Conservation (phyloP, 2,113 vertebrate species). For the Poecile atricapillus region DNA sequence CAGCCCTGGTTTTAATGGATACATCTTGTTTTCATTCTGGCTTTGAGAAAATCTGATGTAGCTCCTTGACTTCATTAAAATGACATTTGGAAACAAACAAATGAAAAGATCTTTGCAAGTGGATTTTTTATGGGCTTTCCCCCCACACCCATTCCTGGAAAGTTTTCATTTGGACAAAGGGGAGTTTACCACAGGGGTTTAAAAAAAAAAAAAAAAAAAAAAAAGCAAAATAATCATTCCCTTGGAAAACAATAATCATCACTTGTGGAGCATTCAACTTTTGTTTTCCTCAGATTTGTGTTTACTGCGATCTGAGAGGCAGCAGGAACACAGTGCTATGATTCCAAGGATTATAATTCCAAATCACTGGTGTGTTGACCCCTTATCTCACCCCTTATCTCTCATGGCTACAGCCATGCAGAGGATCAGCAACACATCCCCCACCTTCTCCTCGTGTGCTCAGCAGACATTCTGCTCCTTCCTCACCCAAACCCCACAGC, state of each 20-base stretch:
- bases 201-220: neutral
- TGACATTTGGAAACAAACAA: constrained; percentile 33
- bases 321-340: neutral
- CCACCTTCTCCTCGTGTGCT: neutral
- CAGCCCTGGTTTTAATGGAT: neutral
- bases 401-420: neutral
- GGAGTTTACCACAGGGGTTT: neutral
- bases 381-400: neutral
- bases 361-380: neutral
- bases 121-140: neutral
- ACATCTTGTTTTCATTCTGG: constrained; percentile 10
- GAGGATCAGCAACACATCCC: neutral
- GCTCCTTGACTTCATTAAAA: neutral
- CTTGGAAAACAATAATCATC: neutral
- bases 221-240: neutral
- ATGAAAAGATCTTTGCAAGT: neutral
- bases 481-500: neutral
- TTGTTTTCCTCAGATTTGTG: neutral
- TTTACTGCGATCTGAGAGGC: neutral
- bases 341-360: neutral
- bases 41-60: neutral
- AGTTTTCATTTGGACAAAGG: neutral
- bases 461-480: neutral
- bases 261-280: neutral
- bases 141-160: neutral